A percentile compares a stretch with the other conserved stretches of the same genome.
Conservation (phyloP, 1,140 invertebrate species). For the Nymphalis io region DNA sequence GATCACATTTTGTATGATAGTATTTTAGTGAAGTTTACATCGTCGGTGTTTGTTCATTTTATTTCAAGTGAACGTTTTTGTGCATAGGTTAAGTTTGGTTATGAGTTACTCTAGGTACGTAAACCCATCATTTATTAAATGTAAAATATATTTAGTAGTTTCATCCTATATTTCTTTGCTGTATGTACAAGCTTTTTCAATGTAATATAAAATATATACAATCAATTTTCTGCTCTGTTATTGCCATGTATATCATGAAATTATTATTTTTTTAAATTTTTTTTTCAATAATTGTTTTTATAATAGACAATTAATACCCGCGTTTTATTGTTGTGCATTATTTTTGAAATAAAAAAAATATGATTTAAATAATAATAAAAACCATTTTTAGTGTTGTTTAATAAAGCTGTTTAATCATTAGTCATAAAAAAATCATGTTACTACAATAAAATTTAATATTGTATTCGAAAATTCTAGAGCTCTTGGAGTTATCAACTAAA, state of each 20-base stretch:
- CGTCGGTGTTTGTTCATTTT: not conserved
- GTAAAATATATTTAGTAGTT: too few species aligned
- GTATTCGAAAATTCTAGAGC: not conserved
- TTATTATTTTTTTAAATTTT: not conserved
- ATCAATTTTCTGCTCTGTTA: too few species aligned
- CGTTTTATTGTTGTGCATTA: not conserved
- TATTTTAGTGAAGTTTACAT: conserved; percentile 12
- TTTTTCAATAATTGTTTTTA: not conserved
- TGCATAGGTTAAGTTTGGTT: conserved; percentile 2
- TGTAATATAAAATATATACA: too few species aligned
- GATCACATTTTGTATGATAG: conserved; percentile 6
- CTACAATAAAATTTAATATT: not conserved
- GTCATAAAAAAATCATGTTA: not conserved
- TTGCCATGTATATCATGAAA: too few species aligned
- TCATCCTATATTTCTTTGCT: too few species aligned
- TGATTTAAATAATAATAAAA: not conserved
- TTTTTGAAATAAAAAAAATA: not conserved
- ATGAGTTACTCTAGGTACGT: conserved; percentile 16
- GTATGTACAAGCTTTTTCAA: too few species aligned
- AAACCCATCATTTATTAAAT: not conserved
- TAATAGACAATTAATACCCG: not conserved
- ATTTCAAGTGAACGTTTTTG: conserved; percentile 6
- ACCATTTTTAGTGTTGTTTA: not conserved
- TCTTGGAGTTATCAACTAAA: not conserved
- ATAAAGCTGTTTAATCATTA: not conserved